These are phyloP conservation scores for Ornithorhynchus anatinus DNA, from an alignment of 2,113 vertebrate species.

Conservation along the genomic window DNA sequence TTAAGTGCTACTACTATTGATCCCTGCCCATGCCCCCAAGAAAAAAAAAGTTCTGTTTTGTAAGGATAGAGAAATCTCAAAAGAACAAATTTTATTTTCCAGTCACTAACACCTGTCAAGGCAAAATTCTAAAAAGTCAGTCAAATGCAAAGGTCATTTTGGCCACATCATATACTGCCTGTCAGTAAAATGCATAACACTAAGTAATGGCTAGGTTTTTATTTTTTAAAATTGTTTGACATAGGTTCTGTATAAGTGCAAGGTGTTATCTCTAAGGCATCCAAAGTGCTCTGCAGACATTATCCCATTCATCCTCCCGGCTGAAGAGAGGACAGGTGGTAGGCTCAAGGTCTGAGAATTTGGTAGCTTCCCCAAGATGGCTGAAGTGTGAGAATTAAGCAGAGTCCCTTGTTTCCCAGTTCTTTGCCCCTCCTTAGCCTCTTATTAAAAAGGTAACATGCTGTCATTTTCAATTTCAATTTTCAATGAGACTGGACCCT, in stretches of 20 bases:
- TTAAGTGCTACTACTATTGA: too few species aligned
- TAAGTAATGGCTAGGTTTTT: not conserved
- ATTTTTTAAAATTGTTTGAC: not conserved
- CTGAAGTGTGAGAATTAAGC: too few species aligned
- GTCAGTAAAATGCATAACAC: not conserved
- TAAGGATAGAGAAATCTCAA: conserved; percentile 14
- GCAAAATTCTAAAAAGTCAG: not conserved
- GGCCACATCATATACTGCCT: not conserved
- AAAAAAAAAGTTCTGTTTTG: too few species aligned
- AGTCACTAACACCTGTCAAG: not conserved
- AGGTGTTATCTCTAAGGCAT: not conserved
- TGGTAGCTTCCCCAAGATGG: too few species aligned
- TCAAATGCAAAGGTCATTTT: not conserved
- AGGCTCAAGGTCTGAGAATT: too few species aligned
- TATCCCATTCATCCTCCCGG: not conserved
- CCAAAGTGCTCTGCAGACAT: not conserved
- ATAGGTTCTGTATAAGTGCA: not conserved
- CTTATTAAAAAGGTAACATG: too few species aligned
- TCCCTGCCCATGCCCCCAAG: too few species aligned
- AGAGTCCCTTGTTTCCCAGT: too few species aligned
- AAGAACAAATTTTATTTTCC: conserved; percentile 9
- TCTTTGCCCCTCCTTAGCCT: too few species aligned
- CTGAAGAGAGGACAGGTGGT: not conserved
- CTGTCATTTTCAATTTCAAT: too few species aligned
- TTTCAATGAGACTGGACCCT: too few species aligned